These are phyloP conservation scores for Pycnonotus jocosus DNA, from an alignment of 2,113 vertebrate species.

Conservation along the genomic window DNA sequence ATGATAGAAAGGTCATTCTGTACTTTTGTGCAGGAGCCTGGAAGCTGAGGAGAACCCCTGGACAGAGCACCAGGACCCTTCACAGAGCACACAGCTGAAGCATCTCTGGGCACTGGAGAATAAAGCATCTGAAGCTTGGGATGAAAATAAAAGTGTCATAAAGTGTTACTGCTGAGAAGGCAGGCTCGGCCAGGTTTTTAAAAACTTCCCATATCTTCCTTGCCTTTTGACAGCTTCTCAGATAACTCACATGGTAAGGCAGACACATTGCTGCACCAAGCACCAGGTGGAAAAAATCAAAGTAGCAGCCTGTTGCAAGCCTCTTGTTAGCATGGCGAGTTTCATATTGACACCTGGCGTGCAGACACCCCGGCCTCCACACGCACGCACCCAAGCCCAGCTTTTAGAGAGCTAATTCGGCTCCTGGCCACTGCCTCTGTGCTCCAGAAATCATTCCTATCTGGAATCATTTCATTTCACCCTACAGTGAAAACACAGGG, in stretches of 20 bases:
- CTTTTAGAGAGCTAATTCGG: neutral
- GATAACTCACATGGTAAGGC: conserved; percentile 66
- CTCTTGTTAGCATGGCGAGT: conserved; percentile 33
- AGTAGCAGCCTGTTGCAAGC: conserved; percentile 43
- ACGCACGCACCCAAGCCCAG: neutral
- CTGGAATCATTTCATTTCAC: neutral
- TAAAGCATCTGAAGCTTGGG: conserved; percentile 54
- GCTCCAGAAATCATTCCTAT: neutral
- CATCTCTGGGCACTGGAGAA: neutral
- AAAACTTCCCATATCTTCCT: conserved; percentile 66
- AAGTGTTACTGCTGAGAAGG: conserved; percentile 64
- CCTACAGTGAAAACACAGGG: neutral
- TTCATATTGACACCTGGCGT: conserved; percentile 44
- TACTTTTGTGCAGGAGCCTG: neutral
- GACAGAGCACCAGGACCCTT: neutral
- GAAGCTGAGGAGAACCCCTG: neutral
- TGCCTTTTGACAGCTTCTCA: conserved; percentile 74
- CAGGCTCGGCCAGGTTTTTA: conserved; percentile 61
- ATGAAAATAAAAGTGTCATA: conserved; percentile 67
- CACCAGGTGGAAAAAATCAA: conserved; percentile 72
- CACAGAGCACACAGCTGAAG: neutral
- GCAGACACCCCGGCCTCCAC: neutral
- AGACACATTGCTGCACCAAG: conserved; percentile 51
- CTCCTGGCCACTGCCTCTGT: neutral
- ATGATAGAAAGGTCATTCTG: neutral